phyloP scores from a whole-genome alignment of 1,140 invertebrate species.

The Saxidomus purpurata region DNA sequence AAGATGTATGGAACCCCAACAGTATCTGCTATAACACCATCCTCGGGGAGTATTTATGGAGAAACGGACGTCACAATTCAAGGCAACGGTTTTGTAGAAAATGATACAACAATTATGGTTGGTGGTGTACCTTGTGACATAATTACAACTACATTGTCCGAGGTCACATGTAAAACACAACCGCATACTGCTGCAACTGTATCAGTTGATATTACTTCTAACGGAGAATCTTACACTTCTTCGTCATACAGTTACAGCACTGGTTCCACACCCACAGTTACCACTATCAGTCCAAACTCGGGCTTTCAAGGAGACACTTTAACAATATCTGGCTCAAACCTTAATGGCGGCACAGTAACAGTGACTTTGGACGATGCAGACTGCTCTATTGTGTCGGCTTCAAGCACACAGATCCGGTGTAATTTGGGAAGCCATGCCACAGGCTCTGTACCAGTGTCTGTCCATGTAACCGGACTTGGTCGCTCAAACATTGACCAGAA shows the following conservation, averaged over 20 bases:
- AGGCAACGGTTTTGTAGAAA: conserved; percentile 71
- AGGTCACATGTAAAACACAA: conserved; percentile 70
- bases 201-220: conserved; percentile 67
- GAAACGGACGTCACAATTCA: conserved; percentile 71
- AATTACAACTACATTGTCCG: conserved; percentile 12
- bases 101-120: conserved; percentile 49
- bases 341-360: neutral
- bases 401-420: conserved; percentile 60
- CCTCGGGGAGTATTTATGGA: conserved; percentile 73
- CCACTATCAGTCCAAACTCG: conserved; percentile 54
- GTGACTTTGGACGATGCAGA: conserved; percentile 69
- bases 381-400: conserved; percentile 61
- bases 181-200: conserved; percentile 60
- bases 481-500: conserved; percentile 64
- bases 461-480: conserved; percentile 62
- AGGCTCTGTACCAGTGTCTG: conserved; percentile 67
- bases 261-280: conserved; percentile 71
- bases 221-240: conserved; percentile 53
- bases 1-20: conserved; percentile 40
- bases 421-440: conserved; percentile 72
- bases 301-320: conserved; percentile 64
- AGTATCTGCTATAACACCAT: conserved; percentile 64
- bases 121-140: conserved; percentile 28
- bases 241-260: conserved; percentile 45
- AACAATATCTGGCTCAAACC: conserved; percentile 72